Percentiles rank a stretch among this genome's conserved stretches.
phyloP scores from a whole-genome alignment of 2,888 invertebrate species.

The Drosophila mayaguana region DNA sequence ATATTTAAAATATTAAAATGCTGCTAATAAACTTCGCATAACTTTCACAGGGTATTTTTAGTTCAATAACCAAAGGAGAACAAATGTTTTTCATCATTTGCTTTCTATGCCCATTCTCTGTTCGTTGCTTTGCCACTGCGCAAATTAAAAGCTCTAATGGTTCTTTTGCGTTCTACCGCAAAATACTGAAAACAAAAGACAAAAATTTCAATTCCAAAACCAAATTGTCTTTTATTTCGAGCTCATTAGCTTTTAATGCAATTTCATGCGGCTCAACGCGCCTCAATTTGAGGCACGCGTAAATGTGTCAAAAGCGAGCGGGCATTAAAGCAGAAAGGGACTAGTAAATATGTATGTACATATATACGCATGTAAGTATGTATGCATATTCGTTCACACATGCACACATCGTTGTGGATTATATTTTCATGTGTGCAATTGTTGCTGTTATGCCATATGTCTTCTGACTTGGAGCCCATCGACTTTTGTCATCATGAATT shows the following conservation, averaged over 20 bases:
- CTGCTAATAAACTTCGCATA: too few species aligned
- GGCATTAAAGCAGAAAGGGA: conserved; percentile 12
- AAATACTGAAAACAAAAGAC: conserved; percentile 25
- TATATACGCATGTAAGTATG: not conserved
- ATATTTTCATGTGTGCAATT: conserved; percentile 57
- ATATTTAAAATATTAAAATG: too few species aligned
- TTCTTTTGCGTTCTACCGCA: conserved; percentile 35
- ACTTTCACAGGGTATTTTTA: conserved; percentile 14
- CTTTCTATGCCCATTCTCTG: conserved; percentile 14
- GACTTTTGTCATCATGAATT: conserved; percentile 79
- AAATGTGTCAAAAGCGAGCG: conserved; percentile 41
- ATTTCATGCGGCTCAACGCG: conserved; percentile 79
- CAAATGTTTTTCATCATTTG: conserved; percentile 7
- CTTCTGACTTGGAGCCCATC: conserved; percentile 71
- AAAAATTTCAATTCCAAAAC: conserved; percentile 66
- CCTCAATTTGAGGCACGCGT: conserved; percentile 71
- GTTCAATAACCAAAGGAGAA: not conserved
- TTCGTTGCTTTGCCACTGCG: conserved; percentile 13
- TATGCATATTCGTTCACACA: not conserved
- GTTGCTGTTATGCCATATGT: conserved; percentile 61
- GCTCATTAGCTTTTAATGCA: conserved; percentile 79
- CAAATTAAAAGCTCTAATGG: conserved; percentile 52
- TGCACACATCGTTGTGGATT: conserved; percentile 66
- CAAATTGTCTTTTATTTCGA: conserved; percentile 78
- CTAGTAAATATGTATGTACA: not conserved